Evolutionary conservation across 1,140 invertebrate species (phyloP).

Genomic region (Dendrolimus punctatus): DNA sequence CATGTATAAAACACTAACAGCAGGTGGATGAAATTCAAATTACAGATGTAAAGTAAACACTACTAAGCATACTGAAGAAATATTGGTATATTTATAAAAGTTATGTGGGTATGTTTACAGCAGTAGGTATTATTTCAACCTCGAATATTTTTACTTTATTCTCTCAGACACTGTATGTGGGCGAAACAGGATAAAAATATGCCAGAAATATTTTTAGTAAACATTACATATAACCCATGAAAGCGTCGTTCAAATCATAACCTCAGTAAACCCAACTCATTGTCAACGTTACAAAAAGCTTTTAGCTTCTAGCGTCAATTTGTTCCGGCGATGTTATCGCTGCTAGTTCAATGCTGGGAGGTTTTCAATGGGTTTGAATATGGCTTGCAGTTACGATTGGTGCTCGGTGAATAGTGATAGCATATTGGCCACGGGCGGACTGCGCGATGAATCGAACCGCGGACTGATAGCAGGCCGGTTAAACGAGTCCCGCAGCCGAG

Average conservation of each 20-base stretch:
- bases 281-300: no score
- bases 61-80: constrained; percentile 6
- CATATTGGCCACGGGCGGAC: constrained; percentile 42
- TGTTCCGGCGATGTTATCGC: no score
- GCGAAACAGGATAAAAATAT: not conserved
- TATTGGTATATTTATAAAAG: constrained; percentile 14
- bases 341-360: not conserved
- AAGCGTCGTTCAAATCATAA: no score
- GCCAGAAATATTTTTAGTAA: no score
- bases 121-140: constrained; percentile 8
- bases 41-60: constrained; percentile 11
- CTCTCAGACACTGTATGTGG: constrained; percentile 10
- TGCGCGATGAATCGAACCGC: constrained; percentile 59
- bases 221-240: no score
- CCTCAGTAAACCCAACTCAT: no score
- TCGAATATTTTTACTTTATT: constrained; percentile 14
- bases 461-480: constrained; percentile 67
- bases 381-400: constrained; percentile 47
- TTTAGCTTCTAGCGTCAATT: no score
- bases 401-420: constrained; percentile 55
- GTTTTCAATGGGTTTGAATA: constrained; percentile 32
- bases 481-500: constrained; percentile 59
- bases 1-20: not conserved
- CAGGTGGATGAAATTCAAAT: constrained; percentile 5
- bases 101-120: not conserved